Evolutionary conservation across 1,140 invertebrate species (phyloP), one percentile per base, ranked within the genome.

Genomic region (Venturia canescens): DNA sequence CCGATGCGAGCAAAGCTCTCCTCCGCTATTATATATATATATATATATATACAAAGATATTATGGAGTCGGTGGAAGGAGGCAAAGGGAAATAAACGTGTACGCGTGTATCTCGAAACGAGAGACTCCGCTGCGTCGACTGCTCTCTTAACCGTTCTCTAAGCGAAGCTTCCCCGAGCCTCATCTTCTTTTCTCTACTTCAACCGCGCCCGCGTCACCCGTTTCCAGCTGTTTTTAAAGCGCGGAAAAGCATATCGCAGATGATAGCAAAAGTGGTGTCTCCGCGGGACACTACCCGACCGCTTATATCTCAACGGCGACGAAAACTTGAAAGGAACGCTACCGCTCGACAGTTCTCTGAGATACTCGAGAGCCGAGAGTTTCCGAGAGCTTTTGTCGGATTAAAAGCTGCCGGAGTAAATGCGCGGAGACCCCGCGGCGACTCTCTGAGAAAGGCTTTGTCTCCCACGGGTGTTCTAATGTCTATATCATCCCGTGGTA

Each of bases 311-410:
- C 27, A 15, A 69, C n/a, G 50, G 3, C 27, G 26, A 69, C 27
- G 27, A 69, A 69, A 69, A 69, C 60, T 66, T 66, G 60, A 66
- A 66, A 66, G 60, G 60, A 66, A 66, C 23, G 23, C 13, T 23
- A 66, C 53, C 53, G 53, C 53, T 57, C 53, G 53, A n/a, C 53
- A 57, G 53, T 57, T 57, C 70, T 72, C 70, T 23, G 23, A 18
- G 27, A 50, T 53, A 72, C 70, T 75, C 71, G 26, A 75, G 26
- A 53, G 44, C 16, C 48, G 34, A 66, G 60, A 66, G 38, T 48
- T 72, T 31, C 71, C 71, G 71, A 57, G 71, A 75, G 71, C 71
- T 75, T 75, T 75, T 27, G 71, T 75, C 71, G 71, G 71, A 75
- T 75, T 75, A 75, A 75, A 75, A 66, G 60, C 60, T 66, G 23